Percentiles rank a stretch among this genome's conserved stretches.
phyloP scores from a whole-genome alignment of 1,140 invertebrate genomes.

The Leguminivora glycinivorella region DNA sequence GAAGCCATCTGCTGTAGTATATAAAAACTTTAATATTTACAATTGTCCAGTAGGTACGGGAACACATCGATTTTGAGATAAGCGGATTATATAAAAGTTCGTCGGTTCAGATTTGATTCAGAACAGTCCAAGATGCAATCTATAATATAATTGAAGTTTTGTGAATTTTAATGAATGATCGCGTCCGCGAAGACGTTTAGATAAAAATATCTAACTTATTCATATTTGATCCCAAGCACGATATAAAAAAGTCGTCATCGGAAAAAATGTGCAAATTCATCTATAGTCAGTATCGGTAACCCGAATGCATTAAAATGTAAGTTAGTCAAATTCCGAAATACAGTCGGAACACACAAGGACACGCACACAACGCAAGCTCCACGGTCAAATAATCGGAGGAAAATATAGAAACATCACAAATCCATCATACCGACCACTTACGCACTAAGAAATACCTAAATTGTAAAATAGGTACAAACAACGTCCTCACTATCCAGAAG shows the following conservation, averaged over 20 bases:
- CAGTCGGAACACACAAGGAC: conserved; percentile 17
- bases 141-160: conserved; percentile 1
- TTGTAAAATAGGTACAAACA: conserved; percentile 76
- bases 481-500: conserved; percentile 78
- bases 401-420: conserved; percentile 50
- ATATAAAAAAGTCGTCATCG: conserved; percentile 54
- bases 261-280: conserved; percentile 15
- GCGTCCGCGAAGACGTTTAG: conserved; percentile 11
- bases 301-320: conserved; percentile 10
- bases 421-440: conserved; percentile 69
- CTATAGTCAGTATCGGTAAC: conserved; percentile 1
- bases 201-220: conserved; percentile 58
- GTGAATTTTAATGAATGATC: conserved; percentile 1
- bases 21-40: conserved; percentile 59
- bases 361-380: conserved; percentile 45
- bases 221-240: conserved; percentile 74
- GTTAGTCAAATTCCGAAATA: conserved; percentile 13
- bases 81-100: conserved; percentile 57
- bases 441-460: conserved; percentile 75
- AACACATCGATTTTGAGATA: conserved; percentile 64
- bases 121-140: neutral
- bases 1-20: conserved; percentile 41
- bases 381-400: conserved; percentile 38
- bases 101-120: conserved; percentile 32
- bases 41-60: conserved; percentile 52